phyloP scores from a whole-genome alignment of 2,888 invertebrate species.

The Anoplius nigerrimus region DNA sequence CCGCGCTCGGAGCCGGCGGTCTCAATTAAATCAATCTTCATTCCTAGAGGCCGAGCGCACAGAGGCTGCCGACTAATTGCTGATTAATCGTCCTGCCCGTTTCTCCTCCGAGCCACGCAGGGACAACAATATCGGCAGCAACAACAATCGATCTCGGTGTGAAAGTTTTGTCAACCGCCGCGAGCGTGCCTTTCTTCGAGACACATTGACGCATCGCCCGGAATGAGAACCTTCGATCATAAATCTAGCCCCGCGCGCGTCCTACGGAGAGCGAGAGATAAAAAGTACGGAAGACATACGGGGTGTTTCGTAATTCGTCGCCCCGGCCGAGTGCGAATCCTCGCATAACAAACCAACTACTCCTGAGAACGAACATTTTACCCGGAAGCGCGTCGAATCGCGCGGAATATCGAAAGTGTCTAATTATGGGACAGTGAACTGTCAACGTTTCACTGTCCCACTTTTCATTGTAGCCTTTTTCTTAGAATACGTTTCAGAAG shows the following conservation, averaged over 20 bases:
- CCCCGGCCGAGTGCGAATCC: too few species aligned
- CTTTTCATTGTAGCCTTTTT: too few species aligned
- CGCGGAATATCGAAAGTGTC: too few species aligned
- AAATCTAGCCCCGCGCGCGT: slow-evolving; percentile 34
- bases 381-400: too few species aligned
- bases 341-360: too few species aligned
- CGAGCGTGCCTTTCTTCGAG: slow-evolving; percentile 7
- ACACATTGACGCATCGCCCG: neutral
- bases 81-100: slow-evolving; percentile 36
- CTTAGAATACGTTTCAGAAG: too few species aligned
- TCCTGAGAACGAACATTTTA: too few species aligned
- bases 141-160: too few species aligned
- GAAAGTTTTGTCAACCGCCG: slow-evolving; percentile 48
- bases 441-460: too few species aligned
- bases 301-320: too few species aligned
- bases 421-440: too few species aligned
- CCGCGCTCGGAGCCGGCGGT: slow-evolving; percentile 26
- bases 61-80: slow-evolving; percentile 42
- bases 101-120: slow-evolving; percentile 12
- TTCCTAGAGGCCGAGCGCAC: slow-evolving; percentile 7
- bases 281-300: too few species aligned
- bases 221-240: slow-evolving; percentile 29
- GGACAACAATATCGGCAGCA: slow-evolving; percentile 36
- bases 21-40: slow-evolving; percentile 47
- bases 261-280: neutral